A percentile compares a stretch with the other conserved stretches of the same genome.
Evolutionary conservation across 2,797 vertebrate genomes (phyloP).

Genomic region (Helostoma temminkii): DNA sequence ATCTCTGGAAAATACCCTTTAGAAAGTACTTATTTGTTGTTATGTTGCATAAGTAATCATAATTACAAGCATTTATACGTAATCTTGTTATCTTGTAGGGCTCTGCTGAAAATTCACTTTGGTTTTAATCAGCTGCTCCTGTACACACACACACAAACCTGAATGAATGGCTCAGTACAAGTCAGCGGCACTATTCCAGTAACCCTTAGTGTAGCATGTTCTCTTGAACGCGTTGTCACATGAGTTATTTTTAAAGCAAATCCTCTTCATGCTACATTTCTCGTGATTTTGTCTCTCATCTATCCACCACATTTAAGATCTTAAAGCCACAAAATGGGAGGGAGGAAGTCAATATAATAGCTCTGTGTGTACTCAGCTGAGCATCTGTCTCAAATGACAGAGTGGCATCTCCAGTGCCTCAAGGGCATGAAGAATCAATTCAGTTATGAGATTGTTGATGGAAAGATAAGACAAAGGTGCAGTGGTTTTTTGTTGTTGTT

Average conservation of each 20-base stretch:
- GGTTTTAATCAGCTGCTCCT: not conserved
- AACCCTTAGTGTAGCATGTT: conserved; percentile 18
- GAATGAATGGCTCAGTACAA: not conserved
- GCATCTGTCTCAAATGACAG: conserved; percentile 57
- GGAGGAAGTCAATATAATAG: conserved; percentile 39
- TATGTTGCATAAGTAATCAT: not conserved
- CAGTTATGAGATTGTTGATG: conserved; percentile 60
- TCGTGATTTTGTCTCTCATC: conserved; percentile 18
- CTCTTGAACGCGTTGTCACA: conserved; percentile 28
- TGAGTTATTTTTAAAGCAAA: conserved; percentile 27
- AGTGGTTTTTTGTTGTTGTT: conserved; percentile 31
- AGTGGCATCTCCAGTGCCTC: conserved; percentile 39
- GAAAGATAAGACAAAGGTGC: conserved; percentile 41
- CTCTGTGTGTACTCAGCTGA: conserved; percentile 24
- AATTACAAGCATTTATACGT: not conserved
- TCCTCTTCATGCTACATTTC: conserved; percentile 25
- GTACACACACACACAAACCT: not conserved
- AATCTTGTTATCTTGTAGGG: too few species aligned
- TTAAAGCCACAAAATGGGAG: conserved; percentile 25
- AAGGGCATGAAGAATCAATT: conserved; percentile 67
- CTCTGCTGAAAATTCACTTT: not conserved
- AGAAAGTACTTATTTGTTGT: not conserved
- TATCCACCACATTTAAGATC: conserved; percentile 29
- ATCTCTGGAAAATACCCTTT: conserved; percentile 1
- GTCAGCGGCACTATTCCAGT: conserved; percentile 12